Evolutionary conservation across 2,113 vertebrate species (phyloP), one percentile per base, ranked within the genome.

Genomic region (Orientallactaga bullata): DNA sequence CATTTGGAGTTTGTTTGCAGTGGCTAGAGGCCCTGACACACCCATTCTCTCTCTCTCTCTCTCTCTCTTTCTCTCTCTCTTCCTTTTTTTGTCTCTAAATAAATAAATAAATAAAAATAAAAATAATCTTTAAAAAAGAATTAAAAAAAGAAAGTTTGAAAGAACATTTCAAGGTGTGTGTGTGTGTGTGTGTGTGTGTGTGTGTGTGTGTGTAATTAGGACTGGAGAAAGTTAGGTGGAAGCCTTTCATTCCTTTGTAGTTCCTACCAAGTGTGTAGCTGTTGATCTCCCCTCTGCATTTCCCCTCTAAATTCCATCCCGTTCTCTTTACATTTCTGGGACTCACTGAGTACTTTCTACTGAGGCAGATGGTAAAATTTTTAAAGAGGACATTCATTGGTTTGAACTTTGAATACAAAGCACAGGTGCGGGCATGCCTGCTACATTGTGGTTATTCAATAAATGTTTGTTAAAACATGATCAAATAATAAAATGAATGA

Each of bases 391-490:
- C 3, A 17, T 85, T 72, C n/a, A n/a, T n/a, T n/a, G 32, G 18
- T 77, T 90, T 58, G 73, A 66, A 85, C 20, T 17, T 85, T 32
- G 79, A 93, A 82, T 47, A 47, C 42, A 47, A 47, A 47, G 42
- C 8, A 47, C 42, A 68, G 21, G 51, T 15, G 4, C 18, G 37
- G 47, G 7, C 63, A 65, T 1, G 4, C 26, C 13, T 32, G 35
- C 15, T 35, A 76, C 13, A 74, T 2, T 21, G 68, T 55, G 76
- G 72, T 15, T 83, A 5, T 35, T 90, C 37, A 68, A 69, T 61
- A 71, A 88, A 39, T 72, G 80, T 55, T 61, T 87, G 13, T 66
- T 74, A 65, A 93, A 80, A 73, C 26, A n/a, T n/a, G 13, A 71
- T 16, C 7, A n/a, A 68, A 55, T 51, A 28, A 78, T 32, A 11